Percentiles rank a stretch among this genome's conserved stretches.
These are phyloP conservation scores for Orestias chungarensis DNA, from an alignment of 2,797 vertebrate genomes.

Conservation along the genomic window DNA sequence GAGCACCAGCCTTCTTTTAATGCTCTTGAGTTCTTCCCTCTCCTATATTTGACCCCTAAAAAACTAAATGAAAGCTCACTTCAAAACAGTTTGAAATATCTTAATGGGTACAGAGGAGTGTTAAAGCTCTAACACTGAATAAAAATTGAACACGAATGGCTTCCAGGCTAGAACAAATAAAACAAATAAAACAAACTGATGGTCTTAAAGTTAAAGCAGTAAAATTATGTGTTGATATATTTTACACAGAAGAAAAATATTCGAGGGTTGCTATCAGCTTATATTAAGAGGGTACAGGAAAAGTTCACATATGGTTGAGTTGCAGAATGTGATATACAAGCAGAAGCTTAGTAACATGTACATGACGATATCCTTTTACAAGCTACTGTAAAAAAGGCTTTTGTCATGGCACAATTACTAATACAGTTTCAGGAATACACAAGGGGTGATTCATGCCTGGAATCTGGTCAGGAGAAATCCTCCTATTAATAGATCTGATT, in stretches of 20 bases:
- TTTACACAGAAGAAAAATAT: neutral
- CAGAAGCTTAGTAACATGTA: constrained; percentile 2
- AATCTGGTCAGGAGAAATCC: neutral
- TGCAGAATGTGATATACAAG: constrained; percentile 1
- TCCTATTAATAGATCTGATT: too few relatives aligned
- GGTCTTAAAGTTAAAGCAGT: constrained; percentile 4
- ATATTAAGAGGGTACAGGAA: neutral
- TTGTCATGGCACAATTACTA: constrained; percentile 32
- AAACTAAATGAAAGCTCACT: constrained; percentile 25
- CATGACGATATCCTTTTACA: constrained; percentile 20
- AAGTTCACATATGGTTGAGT: constrained; percentile 2
- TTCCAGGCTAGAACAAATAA: neutral
- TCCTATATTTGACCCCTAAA: constrained; percentile 47
- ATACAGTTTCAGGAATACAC: constrained; percentile 31
- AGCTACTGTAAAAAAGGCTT: constrained; percentile 32
- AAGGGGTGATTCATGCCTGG: constrained; percentile 29
- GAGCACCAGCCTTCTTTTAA: constrained; percentile 43
- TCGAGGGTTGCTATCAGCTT: constrained; percentile 11
- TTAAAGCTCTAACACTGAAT: neutral
- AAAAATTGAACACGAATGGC: neutral
- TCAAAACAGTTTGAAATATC: constrained; percentile 1
- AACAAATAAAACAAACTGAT: neutral
- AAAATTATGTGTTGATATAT: neutral
- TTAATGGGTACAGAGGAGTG: neutral
- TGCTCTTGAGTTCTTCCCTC: constrained; percentile 11